phyloP scores from a whole-genome alignment of 2,888 invertebrate species.

The Acleris cristana region DNA sequence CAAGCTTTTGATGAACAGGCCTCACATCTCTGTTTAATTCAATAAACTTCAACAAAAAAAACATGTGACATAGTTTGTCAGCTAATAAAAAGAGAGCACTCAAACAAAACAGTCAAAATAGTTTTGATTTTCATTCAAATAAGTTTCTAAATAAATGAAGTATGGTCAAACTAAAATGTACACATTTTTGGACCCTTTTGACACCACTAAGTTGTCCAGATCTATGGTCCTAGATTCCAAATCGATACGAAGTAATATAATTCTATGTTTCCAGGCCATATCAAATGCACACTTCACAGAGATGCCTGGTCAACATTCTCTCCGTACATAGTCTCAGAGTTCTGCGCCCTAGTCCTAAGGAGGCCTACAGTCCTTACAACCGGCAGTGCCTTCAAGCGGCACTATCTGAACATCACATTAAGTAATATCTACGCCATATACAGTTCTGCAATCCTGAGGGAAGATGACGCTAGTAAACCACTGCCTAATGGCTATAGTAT shows the following conservation, averaged over 20 bases:
- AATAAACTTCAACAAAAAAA: too few species aligned
- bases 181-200: too few species aligned
- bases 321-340: conserved; percentile 69
- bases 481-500: conserved; percentile 63
- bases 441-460: conserved; percentile 59
- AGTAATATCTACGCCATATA: conserved; percentile 73
- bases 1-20: neutral
- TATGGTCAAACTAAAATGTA: too few species aligned
- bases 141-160: too few species aligned
- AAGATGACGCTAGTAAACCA: conserved; percentile 51
- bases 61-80: too few species aligned
- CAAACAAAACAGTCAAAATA: too few species aligned
- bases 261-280: conserved; percentile 61
- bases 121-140: too few species aligned
- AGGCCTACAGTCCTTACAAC: conserved; percentile 77
- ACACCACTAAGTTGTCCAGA: too few species aligned
- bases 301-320: conserved; percentile 78
- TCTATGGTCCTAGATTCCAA: neutral
- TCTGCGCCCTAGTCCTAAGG: conserved; percentile 67
- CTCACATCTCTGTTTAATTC: too few species aligned
- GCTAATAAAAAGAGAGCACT: too few species aligned
- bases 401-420: conserved; percentile 75
- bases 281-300: conserved; percentile 76
- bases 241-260: neutral
- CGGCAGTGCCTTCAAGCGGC: conserved; percentile 73